Evolutionary conservation across 2,888 invertebrate genomes (phyloP), one percentile per base, ranked within the genome.

Genomic region (Chrysomela aeneicollis): DNA sequence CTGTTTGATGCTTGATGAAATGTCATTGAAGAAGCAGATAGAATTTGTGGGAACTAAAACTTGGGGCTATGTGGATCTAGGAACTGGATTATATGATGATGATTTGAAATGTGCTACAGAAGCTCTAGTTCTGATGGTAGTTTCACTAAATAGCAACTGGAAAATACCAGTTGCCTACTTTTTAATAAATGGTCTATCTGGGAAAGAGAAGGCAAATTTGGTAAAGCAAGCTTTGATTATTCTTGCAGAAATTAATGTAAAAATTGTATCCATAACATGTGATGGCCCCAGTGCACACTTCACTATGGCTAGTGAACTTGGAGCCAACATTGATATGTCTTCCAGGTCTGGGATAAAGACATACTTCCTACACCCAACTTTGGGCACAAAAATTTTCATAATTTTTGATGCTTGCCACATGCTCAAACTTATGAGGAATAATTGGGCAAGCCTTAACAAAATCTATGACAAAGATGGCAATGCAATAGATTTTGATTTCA

Each of bases 251-350:
- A 49, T 49, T 1, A 18, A 49, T 49, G 18, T 49, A 19, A 21
- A 49, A 15, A 49, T 49, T 1, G 4, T 49, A 1, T 49, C 49
- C 18, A 10, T 49, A 18, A 17, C 18, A 26, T 26, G 26, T 26
- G 26, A 26, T 26, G 26, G 26, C 6, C 3, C 26, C 26, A 26
- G 26, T 26, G 17, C 49, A 49, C 49, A 49, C 9, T 49, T 49
- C 49, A 49, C 49, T 49, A 49, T 49, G 49, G 49, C 49, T 49
- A 19, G 18, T 49, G 18, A 49, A 49, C 49, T 49, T 18, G 49
- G 49, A 49, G 49, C 49, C 15, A 49, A 18, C 18, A 49, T 49
- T 2, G 21, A 49, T 49, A 49, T n/a, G n/a, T n/a, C 21, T 49
- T 49, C 1, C 18, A 49, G 21, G 10, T 49, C 49, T 49, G 49